These are phyloP conservation scores for Ephestia elutella DNA, from an alignment of 1,140 invertebrate species.

Conservation along the genomic window DNA sequence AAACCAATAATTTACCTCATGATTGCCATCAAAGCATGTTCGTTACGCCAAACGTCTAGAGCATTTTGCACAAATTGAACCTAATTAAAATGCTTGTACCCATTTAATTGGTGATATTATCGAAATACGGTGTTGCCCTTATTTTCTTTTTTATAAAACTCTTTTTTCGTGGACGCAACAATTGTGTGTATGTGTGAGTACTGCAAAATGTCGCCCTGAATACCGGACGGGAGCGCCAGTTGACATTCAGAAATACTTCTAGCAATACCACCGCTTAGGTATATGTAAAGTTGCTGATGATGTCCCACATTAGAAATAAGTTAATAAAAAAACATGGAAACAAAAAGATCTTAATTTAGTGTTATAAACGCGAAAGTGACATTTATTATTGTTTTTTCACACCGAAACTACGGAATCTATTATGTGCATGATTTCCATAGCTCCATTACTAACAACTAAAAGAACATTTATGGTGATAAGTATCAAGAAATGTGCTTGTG, in stretches of 20 bases:
- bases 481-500: no score
- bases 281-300: no score
- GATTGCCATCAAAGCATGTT: neutral
- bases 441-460: no score
- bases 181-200: neutral
- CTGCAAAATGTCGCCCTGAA: neutral
- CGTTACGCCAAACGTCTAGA: neutral
- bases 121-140: neutral
- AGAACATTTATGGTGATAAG: no score
- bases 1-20: neutral
- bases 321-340: no score
- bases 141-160: neutral
- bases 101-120: slow-evolving; percentile 1
- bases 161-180: neutral
- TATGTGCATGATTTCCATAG: no score
- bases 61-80: neutral
- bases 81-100: slow-evolving; percentile 1
- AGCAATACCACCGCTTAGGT: no score
- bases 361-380: no score
- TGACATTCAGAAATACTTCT: neutral
- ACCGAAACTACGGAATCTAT: no score
- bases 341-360: no score
- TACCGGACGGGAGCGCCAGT: neutral
- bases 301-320: no score
- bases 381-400: no score